Evolutionary conservation across 1,140 invertebrate genomes (phyloP), one percentile per base, ranked within the genome.

Genomic region (Platyscapa corneri): DNA sequence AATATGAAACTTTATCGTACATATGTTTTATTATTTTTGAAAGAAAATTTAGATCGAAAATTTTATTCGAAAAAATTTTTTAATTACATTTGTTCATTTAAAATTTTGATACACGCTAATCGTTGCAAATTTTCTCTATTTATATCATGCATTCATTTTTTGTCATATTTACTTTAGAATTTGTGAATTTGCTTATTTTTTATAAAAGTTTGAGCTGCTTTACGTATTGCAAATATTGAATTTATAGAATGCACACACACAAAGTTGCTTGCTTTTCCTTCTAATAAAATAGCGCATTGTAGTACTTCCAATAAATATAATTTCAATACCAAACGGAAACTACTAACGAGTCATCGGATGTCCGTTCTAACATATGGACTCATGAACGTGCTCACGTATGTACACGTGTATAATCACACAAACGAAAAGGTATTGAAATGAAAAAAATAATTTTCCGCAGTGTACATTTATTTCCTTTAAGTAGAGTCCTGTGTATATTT

Each of bases 271-370:
- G n/a, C 74, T 65, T 14, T 67, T 77, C 37, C n/a, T 32, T 74
- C 42, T 77, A 82, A 42, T 37, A 39, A 30, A 67, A 34, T 77
- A 67, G 23, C 56, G 70, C 23, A 60, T 76, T 74, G 53, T 14
- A 70, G 23, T 6, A 30, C 20, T 83, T 30, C n/a, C 30, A 10
- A 46, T 16, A 37, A 64, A 77, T 67, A 37, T 0, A 65, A 49
- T 75, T 53, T 64, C 74, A 37, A 49, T 83, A 49, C 27, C 23
- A 64, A 65, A 60, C 53, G 82, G 56, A 83, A 77, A 23, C 42
- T 7, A 77, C 56, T 67, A 77, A 77, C 60, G 60, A 67, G 20
- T 83, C 30, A 27, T 6, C 42, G 82, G 39, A 83, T 65, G 7
- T 67, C 60, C 60, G 23, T 67, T n/a, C 39, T 76, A 37, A 30